phyloP scores from a whole-genome alignment of 2,888 invertebrate genomes.

The Nymphalis polychloros region DNA sequence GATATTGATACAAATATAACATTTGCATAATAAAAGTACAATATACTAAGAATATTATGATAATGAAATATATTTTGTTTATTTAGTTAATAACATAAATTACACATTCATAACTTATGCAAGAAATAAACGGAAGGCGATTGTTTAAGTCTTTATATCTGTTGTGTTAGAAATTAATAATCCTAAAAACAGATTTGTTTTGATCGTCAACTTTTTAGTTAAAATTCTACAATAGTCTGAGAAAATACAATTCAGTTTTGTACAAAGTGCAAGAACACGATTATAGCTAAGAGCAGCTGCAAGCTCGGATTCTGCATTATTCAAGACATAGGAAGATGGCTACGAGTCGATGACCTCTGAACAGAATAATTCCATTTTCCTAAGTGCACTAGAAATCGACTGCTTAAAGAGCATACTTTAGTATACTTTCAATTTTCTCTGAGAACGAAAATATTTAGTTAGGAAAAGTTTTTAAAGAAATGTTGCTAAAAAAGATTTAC shows the following conservation, averaged over 20 bases:
- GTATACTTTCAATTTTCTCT: slow-evolving; percentile 27
- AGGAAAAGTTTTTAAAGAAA: background rate
- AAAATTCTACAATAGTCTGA: slow-evolving; percentile 6
- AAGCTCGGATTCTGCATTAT: slow-evolving; percentile 56
- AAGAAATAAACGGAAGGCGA: no score
- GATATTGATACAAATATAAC: background rate
- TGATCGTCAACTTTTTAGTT: background rate
- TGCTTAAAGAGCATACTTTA: slow-evolving; percentile 28
- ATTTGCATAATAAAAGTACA: background rate
- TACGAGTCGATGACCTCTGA: slow-evolving; percentile 52
- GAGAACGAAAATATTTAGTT: slow-evolving; percentile 10
- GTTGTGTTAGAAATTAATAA: no score
- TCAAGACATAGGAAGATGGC: slow-evolving; percentile 62
- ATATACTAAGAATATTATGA: background rate
- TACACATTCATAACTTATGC: no score
- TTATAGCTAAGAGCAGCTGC: slow-evolving; percentile 32
- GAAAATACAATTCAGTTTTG: slow-evolving; percentile 9
- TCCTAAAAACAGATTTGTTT: no score
- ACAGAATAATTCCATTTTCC: slow-evolving; percentile 41
- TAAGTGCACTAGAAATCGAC: slow-evolving; percentile 41
- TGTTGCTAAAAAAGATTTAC: background rate
- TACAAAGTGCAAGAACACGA: slow-evolving; percentile 26
- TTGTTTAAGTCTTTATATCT: no score
- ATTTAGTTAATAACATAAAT: background rate
- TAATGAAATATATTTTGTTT: no score